phyloP scores from a whole-genome alignment of 2,113 vertebrate species.

The Psilopogon haemacephalus region DNA sequence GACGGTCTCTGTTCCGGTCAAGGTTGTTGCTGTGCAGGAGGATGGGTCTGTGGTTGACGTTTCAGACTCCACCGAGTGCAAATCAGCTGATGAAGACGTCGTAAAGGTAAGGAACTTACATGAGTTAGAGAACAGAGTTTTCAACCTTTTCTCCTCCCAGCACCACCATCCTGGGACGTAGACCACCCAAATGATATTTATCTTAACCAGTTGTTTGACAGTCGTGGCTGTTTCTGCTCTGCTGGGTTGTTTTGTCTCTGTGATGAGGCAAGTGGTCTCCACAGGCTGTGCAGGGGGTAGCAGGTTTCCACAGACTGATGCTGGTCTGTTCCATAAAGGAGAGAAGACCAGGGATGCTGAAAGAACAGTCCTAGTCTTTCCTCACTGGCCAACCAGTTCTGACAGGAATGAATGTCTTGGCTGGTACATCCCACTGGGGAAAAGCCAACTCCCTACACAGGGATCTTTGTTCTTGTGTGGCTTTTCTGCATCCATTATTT shows the following conservation, averaged over 20 bases:
- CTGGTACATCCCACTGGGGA: background rate
- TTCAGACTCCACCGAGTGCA: conserved; percentile 69
- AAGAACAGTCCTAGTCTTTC: background rate
- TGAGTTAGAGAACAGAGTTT: rapidly evolving
- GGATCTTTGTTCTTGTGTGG: background rate
- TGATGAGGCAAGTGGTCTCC: background rate
- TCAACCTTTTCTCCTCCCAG: too few relatives aligned
- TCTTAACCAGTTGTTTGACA: background rate
- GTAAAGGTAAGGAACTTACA: conserved; percentile 66
- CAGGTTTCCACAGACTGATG: rapidly evolving
- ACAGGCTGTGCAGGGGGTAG: background rate
- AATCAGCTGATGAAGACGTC: conserved; percentile 75
- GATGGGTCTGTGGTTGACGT: conserved; percentile 74
- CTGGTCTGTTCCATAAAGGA: background rate
- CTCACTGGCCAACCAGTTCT: background rate
- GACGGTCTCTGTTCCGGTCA: conserved; percentile 69
- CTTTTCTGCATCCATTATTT: background rate
- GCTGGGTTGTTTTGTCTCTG: rapidly evolving
- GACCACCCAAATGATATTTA: background rate
- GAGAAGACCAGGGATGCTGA: background rate
- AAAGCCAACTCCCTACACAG: background rate
- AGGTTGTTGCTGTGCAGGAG: conserved; percentile 75
- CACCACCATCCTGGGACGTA: rapidly evolving
- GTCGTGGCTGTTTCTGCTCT: background rate
- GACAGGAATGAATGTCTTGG: rapidly evolving